These are phyloP conservation scores for Pristiophorus japonicus DNA, from an alignment of 2,113 vertebrate genomes.

Conservation along the genomic window DNA sequence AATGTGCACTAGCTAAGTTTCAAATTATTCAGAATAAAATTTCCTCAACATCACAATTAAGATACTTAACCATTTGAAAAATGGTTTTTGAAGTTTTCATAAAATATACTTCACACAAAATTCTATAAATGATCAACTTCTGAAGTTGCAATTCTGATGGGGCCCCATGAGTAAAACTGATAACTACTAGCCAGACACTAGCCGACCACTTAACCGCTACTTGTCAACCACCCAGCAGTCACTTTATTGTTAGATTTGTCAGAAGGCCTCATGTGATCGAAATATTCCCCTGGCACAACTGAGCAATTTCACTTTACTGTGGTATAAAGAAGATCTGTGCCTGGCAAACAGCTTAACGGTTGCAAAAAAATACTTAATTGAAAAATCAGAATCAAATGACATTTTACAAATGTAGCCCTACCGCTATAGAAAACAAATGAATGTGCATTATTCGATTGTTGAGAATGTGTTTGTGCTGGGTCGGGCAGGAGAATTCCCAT, in stretches of 20 bases:
- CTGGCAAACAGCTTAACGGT: background rate
- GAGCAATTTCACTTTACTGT: background rate
- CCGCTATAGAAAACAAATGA: background rate
- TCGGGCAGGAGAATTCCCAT: background rate
- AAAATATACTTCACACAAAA: background rate
- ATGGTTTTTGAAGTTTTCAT: background rate
- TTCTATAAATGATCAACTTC: background rate
- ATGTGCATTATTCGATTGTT: background rate
- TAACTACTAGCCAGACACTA: background rate
- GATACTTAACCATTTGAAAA: background rate
- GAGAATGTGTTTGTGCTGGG: background rate
- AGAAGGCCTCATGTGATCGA: background rate
- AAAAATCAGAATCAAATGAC: background rate
- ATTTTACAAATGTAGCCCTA: background rate
- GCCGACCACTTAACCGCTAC: background rate
- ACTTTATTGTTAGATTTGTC: background rate
- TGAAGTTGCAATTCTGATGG: background rate
- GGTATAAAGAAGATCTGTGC: background rate
- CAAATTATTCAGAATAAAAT: background rate
- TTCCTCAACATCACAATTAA: background rate
- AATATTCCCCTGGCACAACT: background rate
- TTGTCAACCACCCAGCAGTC: background rate
- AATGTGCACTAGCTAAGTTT: background rate
- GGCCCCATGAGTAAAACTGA: background rate
- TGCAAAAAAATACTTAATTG: background rate